Percentiles rank a stretch among this genome's conserved stretches.
These are phyloP conservation scores for Apostichopus californicus DNA, from an alignment of 35 echinoderm and acorn worm genomes.

Conservation along the genomic window DNA sequence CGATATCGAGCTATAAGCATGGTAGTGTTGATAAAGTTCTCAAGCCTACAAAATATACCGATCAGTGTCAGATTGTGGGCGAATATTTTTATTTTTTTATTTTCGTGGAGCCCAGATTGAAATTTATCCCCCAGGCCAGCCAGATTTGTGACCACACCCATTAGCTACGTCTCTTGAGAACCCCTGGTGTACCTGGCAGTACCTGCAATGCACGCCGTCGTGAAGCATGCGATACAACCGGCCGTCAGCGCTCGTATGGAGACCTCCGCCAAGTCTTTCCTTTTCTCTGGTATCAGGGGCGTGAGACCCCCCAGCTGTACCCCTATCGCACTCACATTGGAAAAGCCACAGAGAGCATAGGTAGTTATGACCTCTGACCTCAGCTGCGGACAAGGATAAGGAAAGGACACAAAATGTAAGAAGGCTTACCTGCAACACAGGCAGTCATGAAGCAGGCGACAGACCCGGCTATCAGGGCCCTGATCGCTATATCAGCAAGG, in stretches of 20 bases:
- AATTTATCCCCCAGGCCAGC: too few species aligned
- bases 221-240: constrained; percentile 74
- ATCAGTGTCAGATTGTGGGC: too few species aligned
- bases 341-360: constrained; percentile 88
- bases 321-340: constrained; percentile 76
- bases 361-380: constrained; percentile 80
- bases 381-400: constrained; percentile 26
- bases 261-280: constrained; percentile 63
- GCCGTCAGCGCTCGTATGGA: constrained; percentile 68
- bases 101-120: too few species aligned
- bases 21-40: too few species aligned
- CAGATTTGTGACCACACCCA: too few species aligned
- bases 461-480: constrained; percentile 81
- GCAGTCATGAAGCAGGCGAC: constrained; percentile 93
- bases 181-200: constrained; percentile 15
- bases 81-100: too few species aligned
- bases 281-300: constrained; percentile 61
- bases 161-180: too few species aligned
- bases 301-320: constrained; percentile 72
- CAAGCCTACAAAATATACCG: too few species aligned
- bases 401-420: neutral
- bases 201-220: constrained; percentile 86
- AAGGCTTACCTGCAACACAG: constrained; percentile 85
- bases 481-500: constrained; percentile 70
- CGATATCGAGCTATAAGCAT: too few species aligned